Conservation (phyloP, 2,888 invertebrate species). For the Aphidius colemani region DNA sequence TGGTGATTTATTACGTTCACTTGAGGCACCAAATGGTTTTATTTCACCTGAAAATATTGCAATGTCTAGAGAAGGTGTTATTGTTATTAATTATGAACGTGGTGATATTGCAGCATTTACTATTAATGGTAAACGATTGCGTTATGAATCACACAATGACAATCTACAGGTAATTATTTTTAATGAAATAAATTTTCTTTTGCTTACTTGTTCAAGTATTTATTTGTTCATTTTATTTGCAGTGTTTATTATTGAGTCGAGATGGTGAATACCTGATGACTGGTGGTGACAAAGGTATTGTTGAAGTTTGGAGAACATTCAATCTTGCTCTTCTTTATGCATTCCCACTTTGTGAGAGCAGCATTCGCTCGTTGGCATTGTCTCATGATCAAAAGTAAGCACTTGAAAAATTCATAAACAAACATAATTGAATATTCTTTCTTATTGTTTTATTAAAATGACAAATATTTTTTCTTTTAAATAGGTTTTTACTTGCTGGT, state of each 20-base stretch:
- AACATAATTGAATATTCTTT: neutral
- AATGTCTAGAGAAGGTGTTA: constrained; percentile 94
- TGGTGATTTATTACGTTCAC: constrained; percentile 92
- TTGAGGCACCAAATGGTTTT: constrained; percentile 80
- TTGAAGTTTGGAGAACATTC: constrained; percentile 98
- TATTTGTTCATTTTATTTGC: constrained; percentile 40
- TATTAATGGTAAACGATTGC: constrained; percentile 87
- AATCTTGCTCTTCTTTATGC: constrained; percentile 96
- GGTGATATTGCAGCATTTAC: constrained; percentile 94
- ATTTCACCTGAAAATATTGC: constrained; percentile 84
- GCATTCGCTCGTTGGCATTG: constrained; percentile 90
- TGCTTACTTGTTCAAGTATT: neutral
- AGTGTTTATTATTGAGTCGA: constrained; percentile 91
- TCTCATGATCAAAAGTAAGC: constrained; percentile 98
- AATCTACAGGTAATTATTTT: constrained; percentile 78
- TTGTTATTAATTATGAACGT: constrained; percentile 90
- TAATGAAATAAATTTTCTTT: neutral
- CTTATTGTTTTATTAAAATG: neutral
- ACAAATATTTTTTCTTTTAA: constrained; percentile 39
- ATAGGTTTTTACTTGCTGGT: constrained; percentile 95
- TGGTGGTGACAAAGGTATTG: constrained; percentile 95
- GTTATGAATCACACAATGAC: constrained; percentile 92
- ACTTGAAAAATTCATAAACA: neutral
- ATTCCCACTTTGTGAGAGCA: constrained; percentile 96
- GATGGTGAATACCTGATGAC: constrained; percentile 99